Percentiles rank a stretch among this genome's conserved stretches.
Conservation (phyloP, 1,140 invertebrate species). For the Daktulosphaira vitifoliae region DNA sequence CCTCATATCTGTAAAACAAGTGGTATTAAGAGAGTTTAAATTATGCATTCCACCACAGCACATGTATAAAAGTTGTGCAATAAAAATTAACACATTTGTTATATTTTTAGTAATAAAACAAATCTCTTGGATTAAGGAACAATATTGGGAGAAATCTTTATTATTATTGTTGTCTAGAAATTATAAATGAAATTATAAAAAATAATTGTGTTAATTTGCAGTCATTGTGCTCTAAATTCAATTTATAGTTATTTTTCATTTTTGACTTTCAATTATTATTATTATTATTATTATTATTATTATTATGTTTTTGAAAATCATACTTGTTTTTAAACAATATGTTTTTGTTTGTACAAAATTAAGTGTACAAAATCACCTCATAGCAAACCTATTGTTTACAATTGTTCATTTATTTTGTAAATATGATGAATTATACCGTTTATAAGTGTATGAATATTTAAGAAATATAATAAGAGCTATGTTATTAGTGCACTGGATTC, state of each 20-base stretch:
- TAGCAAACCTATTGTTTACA: conserved; percentile 28
- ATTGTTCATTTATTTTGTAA: conserved; percentile 33
- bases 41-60: conserved; percentile 12
- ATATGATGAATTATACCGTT: conserved; percentile 22
- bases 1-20: neutral
- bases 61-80: neutral
- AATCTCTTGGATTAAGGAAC: too few species aligned
- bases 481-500: conserved; percentile 1
- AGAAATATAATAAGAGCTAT: conserved; percentile 7
- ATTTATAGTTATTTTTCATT: conserved; percentile 20
- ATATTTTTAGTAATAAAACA: too few species aligned
- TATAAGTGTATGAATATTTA: neutral
- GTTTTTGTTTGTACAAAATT: conserved; percentile 20
- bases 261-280: conserved; percentile 11
- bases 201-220: too few species aligned
- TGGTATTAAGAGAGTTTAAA: neutral
- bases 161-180: too few species aligned
- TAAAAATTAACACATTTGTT: too few species aligned
- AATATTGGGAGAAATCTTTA: too few species aligned
- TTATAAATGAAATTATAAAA: too few species aligned
- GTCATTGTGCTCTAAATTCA: neutral
- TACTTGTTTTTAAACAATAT: conserved; percentile 11
- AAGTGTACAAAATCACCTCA: conserved; percentile 13
- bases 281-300: neutral
- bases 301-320: conserved; percentile 10